Evolutionary conservation across 2,888 invertebrate genomes (phyloP), one percentile per base, ranked within the genome.

Genomic region (Cheilosia vulpina): DNA sequence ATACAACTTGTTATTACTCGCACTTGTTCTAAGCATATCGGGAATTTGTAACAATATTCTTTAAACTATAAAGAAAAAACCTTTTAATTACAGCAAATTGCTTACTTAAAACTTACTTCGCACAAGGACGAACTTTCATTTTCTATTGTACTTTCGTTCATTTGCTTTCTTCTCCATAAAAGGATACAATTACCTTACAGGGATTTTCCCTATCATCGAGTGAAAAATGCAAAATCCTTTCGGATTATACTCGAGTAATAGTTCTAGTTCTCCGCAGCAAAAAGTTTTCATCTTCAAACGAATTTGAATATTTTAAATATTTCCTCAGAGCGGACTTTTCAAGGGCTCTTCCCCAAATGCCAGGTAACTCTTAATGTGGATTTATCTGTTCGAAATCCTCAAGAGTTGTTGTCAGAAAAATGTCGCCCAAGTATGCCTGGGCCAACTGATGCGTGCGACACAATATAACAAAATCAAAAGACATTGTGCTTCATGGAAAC

Each of bases 21-120:
- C 41, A 43, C 43, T 31, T 19, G 13, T n/a, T 31, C 27, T 19
- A 55, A 43, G 53, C 13, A 43, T 31, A 55, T 47, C 47, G 27
- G 17, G 21, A 15, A 75, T 65, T 55, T 38, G 63, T 34, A 57
- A 47, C 50, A 58, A 76, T 58, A 58, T 27, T 47, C 69, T 45
- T 24, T 24, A 50, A 41, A 17, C 53, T 24, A 15, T 34, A 17
- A 27, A 57, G 17, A 15, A 41, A 31, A 50, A 73, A 83, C 73
- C 75, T 83, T 83, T 79, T 78, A 78, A 78, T 83, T 83, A 75
- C 63, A 83, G 53, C 73, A 75, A 83, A 83, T 78, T 78, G 78
- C 78, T 68, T 63, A 63, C 78, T 75, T 63, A 75, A 63, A 83
- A 52, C 68, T 73, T 71, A 45, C 52, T 43, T 34, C 11, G 9